Percentiles rank a stretch among this genome's conserved stretches.
Conservation (phyloP, 2,113 vertebrate genomes). For the Podarcis cretensis region DNA sequence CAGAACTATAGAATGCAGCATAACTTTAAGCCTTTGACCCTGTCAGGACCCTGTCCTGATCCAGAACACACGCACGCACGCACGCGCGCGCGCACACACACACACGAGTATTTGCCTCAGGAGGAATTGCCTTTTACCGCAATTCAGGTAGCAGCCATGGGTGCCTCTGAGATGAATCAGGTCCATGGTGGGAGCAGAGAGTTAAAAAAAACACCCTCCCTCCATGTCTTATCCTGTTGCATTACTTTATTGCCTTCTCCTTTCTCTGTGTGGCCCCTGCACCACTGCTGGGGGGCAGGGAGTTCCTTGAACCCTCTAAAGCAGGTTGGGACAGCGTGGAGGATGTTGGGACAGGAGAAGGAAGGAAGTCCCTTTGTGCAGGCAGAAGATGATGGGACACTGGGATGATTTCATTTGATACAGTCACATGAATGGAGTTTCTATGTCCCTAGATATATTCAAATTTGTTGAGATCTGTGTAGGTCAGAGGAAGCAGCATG, state of each 20-base stretch:
- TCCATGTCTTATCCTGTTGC: neutral
- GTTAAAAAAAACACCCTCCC: neutral
- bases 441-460: too few relatives aligned
- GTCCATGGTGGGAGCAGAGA: neutral
- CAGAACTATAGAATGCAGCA: neutral
- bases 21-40: neutral
- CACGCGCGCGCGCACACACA: too few relatives aligned
- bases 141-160: neutral
- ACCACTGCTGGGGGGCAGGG: too few relatives aligned
- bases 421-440: neutral
- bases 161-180: neutral
- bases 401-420: too few relatives aligned
- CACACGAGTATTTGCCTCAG: too few relatives aligned
- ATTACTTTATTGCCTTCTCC: too few relatives aligned
- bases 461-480: neutral
- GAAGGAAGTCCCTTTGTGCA: too few relatives aligned
- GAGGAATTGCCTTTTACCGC: neutral
- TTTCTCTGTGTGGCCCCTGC: too few relatives aligned
- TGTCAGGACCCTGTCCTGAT: neutral
- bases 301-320: too few relatives aligned
- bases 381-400: too few relatives aligned
- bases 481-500: neutral
- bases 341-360: too few relatives aligned
- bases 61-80: neutral
- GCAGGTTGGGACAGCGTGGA: too few relatives aligned